Conservation (phyloP, 2,797 vertebrate species). For the Catamblyrhynchus diadema region DNA sequence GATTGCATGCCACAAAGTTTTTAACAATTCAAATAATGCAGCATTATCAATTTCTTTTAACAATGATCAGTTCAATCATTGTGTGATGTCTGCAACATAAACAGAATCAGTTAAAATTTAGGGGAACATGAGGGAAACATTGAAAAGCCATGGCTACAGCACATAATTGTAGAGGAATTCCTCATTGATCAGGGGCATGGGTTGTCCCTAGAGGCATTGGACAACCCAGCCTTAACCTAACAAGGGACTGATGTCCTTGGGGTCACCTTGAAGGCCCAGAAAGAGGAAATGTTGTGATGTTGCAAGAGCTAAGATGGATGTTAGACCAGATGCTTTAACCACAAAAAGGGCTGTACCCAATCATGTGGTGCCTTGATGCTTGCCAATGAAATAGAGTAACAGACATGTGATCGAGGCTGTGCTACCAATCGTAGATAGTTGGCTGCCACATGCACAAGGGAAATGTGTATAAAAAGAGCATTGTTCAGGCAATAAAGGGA, state of each 20-base stretch:
- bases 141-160: neutral
- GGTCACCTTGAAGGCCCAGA: neutral
- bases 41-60: neutral
- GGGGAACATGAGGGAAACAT: neutral
- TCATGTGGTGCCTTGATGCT: neutral
- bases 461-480: neutral
- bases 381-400: neutral
- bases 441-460: neutral
- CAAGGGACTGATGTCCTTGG: neutral
- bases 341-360: neutral
- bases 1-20: neutral
- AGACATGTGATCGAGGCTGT: neutral
- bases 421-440: neutral
- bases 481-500: neutral
- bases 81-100: neutral
- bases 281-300: neutral
- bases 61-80: neutral
- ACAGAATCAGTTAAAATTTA: neutral
- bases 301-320: neutral
- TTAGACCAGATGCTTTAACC: neutral
- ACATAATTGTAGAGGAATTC: neutral
- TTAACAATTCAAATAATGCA: neutral
- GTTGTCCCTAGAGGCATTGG: neutral
- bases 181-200: neutral
- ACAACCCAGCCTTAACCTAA: neutral